Conservation (phyloP, 2,797 vertebrate genomes). For the Sebastes kiyomatsui region DNA sequence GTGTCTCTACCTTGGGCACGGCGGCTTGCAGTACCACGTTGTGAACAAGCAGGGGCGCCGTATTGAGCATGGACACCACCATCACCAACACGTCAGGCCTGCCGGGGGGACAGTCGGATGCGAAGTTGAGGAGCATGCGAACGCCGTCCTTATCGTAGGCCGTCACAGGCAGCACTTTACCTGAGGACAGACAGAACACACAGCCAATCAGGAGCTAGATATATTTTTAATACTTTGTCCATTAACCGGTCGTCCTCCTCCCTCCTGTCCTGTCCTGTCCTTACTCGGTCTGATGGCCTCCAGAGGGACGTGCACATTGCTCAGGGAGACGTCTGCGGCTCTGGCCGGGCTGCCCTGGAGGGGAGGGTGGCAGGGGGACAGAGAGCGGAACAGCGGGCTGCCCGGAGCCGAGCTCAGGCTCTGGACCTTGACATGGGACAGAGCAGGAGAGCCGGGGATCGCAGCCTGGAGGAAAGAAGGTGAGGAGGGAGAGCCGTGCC, state of each 20-base stretch:
- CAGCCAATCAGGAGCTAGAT: too few relatives aligned
- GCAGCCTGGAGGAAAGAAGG: conserved; percentile 64
- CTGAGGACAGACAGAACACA: conserved; percentile 70
- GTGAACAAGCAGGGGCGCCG: conserved; percentile 87
- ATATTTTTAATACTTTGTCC: background rate
- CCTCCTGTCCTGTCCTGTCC: conserved; percentile 32
- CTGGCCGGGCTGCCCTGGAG: conserved; percentile 87
- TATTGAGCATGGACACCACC: conserved; percentile 96
- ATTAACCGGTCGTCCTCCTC: background rate
- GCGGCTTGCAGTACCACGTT: conserved; percentile 92
- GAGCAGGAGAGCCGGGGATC: conserved; percentile 66
- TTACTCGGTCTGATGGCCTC: conserved; percentile 96
- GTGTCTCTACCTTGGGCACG: conserved; percentile 90
- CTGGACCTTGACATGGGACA: conserved; percentile 52
- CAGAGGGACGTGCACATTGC: conserved; percentile 89
- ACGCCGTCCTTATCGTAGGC: conserved; percentile 95
- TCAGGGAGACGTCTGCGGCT: conserved; percentile 85
- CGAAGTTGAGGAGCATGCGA: conserved; percentile 93
- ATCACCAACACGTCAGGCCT: conserved; percentile 91
- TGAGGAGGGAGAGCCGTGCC: conserved; percentile 60
- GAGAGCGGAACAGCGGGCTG: conserved; percentile 88
- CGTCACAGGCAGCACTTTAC: conserved; percentile 91
- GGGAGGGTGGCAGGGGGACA: conserved; percentile 80
- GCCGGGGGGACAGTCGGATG: conserved; percentile 89
- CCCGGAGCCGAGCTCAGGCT: conserved; percentile 79